Conservation (phyloP, 2,888 invertebrate genomes). For the Camponotus fellah region DNA sequence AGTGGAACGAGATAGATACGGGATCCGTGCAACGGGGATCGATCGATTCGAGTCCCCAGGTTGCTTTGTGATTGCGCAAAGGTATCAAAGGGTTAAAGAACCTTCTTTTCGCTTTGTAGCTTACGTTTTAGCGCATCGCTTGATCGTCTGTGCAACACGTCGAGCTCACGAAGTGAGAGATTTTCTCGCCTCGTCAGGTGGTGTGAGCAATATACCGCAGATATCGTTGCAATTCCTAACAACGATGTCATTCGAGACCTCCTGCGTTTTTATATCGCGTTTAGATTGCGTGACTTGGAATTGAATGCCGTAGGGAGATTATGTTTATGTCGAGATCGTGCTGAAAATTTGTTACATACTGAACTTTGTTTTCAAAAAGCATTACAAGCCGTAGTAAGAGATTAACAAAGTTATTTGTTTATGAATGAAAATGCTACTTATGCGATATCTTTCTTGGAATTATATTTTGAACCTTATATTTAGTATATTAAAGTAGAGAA, state of each 20-base stretch:
- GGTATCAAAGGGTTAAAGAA: constrained; percentile 26
- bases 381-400: background rate
- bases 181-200: background rate
- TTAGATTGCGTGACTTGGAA: background rate
- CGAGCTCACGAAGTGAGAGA: constrained; percentile 5
- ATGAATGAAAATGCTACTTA: background rate
- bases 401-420: background rate
- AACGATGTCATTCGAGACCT: constrained; percentile 12
- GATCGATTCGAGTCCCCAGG: background rate
- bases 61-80: constrained; percentile 23
- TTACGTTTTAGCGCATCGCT: constrained; percentile 28
- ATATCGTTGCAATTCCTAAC: constrained; percentile 13
- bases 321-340: background rate
- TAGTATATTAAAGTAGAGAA: background rate
- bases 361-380: background rate
- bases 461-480: background rate
- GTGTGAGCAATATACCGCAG: background rate
- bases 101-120: constrained; percentile 16
- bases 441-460: background rate
- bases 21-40: background rate
- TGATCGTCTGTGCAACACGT: background rate
- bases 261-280: background rate
- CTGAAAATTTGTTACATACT: background rate
- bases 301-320: background rate
- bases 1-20: background rate